Evolutionary conservation across 92 coral and sea anemone species (phyloP), one percentile per base, ranked within the genome.

Genomic region (Porites evermanni): DNA sequence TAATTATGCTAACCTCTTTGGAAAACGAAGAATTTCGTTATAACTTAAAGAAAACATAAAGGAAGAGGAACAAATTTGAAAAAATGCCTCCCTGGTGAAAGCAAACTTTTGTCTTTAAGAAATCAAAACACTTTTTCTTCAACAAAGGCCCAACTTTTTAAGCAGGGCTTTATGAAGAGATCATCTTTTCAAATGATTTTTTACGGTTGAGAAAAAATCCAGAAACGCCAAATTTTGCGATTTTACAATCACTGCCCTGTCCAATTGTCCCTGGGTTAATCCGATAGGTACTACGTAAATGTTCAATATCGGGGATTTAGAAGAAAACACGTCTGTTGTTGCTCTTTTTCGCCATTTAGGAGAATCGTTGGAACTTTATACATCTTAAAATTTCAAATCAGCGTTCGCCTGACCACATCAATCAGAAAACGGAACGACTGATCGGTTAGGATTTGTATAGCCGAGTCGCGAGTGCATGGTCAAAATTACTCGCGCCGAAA

Each of bases 401-500:
- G 78, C 3, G 77, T 70, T 18, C 53, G 58, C n/a, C 32, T 44
- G 17, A 63, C 86, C 77, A 58, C 67, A 32, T 58, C 77, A 69
- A 13, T 32, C 7, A 3, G 67, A 70, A n/a, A 70, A 81, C 32
- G 60, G 59, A 32, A 16, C 32, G 78, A 38, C 71, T 10, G 16
- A 81, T 47, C 69, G 54, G 24, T 32, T 17, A 56, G 8, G 77
- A 81, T 81, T 59, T 58, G 58, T 32, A 11, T 59, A 20, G 32
- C 20, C 32, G 53, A 64, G 56, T 18, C 68, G 56, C 69, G 69
- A 81, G 77, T 26, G 56, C 75, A 81, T 78, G 54, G 86, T 69
- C n/a, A 70, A 80, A 44, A 56, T 18, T 66, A 24, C 85, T 67
- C 85, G 78, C 78, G 78, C 86, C 78, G 52, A 81, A 71, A 81